Percentiles rank a stretch among this genome's conserved stretches.
These are phyloP conservation scores for Peromyscus aztecus DNA, from an alignment of 2,797 vertebrate genomes.

Conservation along the genomic window DNA sequence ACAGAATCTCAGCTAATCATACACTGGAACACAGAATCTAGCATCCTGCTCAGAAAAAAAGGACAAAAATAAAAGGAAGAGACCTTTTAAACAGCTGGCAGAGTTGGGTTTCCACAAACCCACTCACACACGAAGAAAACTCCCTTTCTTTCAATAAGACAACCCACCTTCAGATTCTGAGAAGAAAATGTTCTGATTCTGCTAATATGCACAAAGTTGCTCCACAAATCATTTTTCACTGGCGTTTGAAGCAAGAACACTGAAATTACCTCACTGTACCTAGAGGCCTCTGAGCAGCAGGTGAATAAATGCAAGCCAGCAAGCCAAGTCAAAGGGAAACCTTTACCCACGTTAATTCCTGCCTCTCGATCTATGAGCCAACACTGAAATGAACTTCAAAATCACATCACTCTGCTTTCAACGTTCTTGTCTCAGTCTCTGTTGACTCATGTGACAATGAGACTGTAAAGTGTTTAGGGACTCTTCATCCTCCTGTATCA, in stretches of 20 bases:
- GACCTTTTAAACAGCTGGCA: slow-evolving; percentile 13
- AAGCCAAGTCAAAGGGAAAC: slow-evolving; percentile 1
- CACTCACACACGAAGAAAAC: slow-evolving; percentile 7
- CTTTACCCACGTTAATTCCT: slow-evolving; percentile 7
- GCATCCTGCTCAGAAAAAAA: background rate
- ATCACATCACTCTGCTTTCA: background rate
- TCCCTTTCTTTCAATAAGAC: slow-evolving; percentile 9
- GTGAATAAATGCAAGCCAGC: background rate
- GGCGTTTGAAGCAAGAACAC: background rate
- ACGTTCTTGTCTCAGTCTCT: background rate
- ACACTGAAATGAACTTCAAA: slow-evolving; percentile 29
- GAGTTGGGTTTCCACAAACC: slow-evolving; percentile 29
- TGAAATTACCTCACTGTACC: background rate
- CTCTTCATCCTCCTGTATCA: background rate
- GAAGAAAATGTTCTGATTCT: background rate
- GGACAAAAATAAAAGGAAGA: background rate
- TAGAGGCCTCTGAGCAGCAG: background rate
- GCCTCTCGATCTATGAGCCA: background rate
- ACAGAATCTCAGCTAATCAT: background rate
- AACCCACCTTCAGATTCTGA: background rate
- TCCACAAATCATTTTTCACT: slow-evolving; percentile 45
- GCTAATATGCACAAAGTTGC: background rate
- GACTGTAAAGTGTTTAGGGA: background rate
- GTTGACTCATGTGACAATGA: background rate
- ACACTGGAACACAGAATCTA: background rate